These are phyloP conservation scores for Mormyrus hasselquistii DNA, from an alignment of 2,797 vertebrate species.

Conservation along the genomic window DNA sequence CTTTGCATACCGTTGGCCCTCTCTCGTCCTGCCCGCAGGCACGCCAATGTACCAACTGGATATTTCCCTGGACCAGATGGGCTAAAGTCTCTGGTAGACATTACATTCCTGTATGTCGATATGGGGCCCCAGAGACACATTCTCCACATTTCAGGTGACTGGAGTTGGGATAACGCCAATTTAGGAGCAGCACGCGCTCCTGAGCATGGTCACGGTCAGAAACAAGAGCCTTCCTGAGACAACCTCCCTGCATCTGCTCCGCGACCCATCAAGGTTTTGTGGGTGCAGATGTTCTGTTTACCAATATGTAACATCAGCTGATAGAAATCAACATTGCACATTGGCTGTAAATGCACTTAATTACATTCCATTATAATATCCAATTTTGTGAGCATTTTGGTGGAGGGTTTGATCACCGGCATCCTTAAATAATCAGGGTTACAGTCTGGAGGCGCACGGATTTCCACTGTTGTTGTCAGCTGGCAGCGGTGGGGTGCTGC, in stretches of 20 bases:
- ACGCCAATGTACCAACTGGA: conserved; percentile 39
- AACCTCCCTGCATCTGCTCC: background rate
- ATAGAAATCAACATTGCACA: background rate
- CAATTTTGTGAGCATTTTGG: background rate
- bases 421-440: background rate
- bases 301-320: background rate
- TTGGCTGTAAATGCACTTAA: background rate
- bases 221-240: background rate
- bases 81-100: conserved; percentile 30
- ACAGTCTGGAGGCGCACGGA: conserved; percentile 6
- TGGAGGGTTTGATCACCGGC: background rate
- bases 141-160: background rate
- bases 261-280: background rate
- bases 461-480: conserved; percentile 47
- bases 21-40: conserved; percentile 57
- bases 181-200: background rate
- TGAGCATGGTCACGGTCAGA: background rate
- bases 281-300: background rate
- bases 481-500: conserved; percentile 42
- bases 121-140: background rate
- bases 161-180: background rate
- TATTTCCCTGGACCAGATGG: conserved; percentile 59
- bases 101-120: too few species aligned
- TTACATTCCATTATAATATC: conserved; percentile 12
- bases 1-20: conserved; percentile 65